phyloP scores from a whole-genome alignment of 2,113 vertebrate genomes.

The Pangasianodon hypophthalmus region DNA sequence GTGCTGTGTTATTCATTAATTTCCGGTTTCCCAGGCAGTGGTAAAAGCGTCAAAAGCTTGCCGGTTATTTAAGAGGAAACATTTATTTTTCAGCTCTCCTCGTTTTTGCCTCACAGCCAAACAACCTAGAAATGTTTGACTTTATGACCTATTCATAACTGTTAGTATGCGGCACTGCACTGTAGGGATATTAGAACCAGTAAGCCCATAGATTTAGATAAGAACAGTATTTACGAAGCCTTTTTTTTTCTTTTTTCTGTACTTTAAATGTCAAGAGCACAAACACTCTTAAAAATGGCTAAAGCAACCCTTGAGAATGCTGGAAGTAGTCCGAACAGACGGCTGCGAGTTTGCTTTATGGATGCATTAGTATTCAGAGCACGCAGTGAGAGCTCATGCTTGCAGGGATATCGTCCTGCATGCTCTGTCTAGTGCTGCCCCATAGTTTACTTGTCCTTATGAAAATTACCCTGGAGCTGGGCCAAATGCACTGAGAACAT shows the following conservation, averaged over 20 bases:
- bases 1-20: conserved; percentile 58
- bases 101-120: conserved; percentile 17
- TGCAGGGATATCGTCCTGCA: conserved; percentile 56
- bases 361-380: conserved; percentile 54
- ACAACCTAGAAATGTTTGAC: conserved; percentile 29
- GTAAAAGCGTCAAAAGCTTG: conserved; percentile 36
- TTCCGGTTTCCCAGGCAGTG: conserved; percentile 13
- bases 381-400: conserved; percentile 39
- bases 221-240: conserved; percentile 30
- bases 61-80: conserved; percentile 35
- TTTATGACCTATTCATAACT: conserved; percentile 33
- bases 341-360: conserved; percentile 37
- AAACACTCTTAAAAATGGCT: conserved; percentile 42
- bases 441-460: conserved; percentile 63
- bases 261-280: conserved; percentile 43
- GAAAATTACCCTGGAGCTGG: conserved; percentile 59
- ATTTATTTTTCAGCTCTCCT: conserved; percentile 24
- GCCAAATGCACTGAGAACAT: conserved; percentile 56
- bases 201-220: conserved; percentile 29
- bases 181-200: conserved; percentile 38
- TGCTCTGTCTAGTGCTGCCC: conserved; percentile 50
- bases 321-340: conserved; percentile 28
- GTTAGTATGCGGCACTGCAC: conserved; percentile 19
- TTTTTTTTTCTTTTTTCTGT: conserved; percentile 1
- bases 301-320: conserved; percentile 40